phyloP scores from a whole-genome alignment of 2,888 invertebrate species.

The Pomacea canaliculata region DNA sequence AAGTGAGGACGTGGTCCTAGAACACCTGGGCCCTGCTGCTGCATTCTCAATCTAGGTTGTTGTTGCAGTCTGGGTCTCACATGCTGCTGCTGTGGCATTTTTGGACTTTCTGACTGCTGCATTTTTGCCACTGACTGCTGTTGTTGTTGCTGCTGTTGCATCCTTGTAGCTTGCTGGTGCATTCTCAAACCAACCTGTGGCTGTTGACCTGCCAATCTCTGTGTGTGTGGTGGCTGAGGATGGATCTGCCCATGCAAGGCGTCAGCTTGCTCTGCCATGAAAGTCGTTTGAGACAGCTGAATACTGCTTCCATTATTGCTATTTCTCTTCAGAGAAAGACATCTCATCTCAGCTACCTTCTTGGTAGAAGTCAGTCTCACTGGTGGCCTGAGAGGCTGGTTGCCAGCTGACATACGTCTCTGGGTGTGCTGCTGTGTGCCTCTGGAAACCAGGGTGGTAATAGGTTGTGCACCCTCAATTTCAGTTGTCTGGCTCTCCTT shows the following conservation, averaged over 20 bases:
- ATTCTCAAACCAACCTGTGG: too few relatives aligned
- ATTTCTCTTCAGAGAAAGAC: too few relatives aligned
- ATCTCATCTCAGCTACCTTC: neutral
- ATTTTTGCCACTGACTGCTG: neutral
- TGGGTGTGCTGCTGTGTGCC: conserved; percentile 4
- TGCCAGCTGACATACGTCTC: neutral
- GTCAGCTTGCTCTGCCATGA: too few relatives aligned
- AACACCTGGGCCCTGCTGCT: too few relatives aligned
- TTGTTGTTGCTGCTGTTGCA: neutral
- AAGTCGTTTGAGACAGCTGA: too few relatives aligned
- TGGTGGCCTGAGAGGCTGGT: neutral
- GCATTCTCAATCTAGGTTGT: too few relatives aligned
- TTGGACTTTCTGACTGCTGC: neutral
- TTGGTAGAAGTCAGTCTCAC: neutral
- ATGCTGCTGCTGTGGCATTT: conserved; percentile 4
- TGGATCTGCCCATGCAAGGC: too few relatives aligned
- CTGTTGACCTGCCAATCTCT: too few relatives aligned
- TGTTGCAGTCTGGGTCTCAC: too few relatives aligned
- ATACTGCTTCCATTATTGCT: too few relatives aligned
- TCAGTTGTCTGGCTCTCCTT: neutral
- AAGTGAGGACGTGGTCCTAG: neutral
- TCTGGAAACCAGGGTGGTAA: conserved; percentile 14
- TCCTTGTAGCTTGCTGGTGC: too few relatives aligned
- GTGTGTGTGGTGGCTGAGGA: too few relatives aligned
- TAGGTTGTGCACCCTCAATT: conserved; percentile 9